Base-by-base conservation (phyloP, 1,140 invertebrate genomes). In the Arion vulgaris region DNA sequence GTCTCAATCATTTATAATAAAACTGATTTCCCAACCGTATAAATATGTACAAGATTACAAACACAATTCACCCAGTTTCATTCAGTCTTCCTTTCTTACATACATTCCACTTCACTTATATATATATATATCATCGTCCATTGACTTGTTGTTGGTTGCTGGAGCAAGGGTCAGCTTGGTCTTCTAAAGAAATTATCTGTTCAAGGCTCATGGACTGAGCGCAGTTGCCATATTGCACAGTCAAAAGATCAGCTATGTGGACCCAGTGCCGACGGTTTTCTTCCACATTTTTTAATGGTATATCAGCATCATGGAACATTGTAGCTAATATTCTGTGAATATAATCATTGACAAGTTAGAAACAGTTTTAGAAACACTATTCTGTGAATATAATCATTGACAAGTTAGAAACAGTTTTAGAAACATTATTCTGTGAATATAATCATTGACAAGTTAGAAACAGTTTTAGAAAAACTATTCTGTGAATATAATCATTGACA, bases 181-280 rank as follows among this genome's bases (percentile, higher is more conserved):
- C 85, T 23, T 90, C 90, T 17, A 91, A 71, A 26, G 88, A 87
- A 36, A 91, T 76, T 34, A 91, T 88, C 82, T 91, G 85, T 62
- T 91, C 89, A 68, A 90, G 87, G 36, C 87, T 89, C 88, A 91
- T 88, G 49, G 86, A 81, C 71, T 87, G 86, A 68, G 86, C 81
- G 36, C 85, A 88, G 45, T 85, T 87, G 11, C 88, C 88, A 62
- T 86, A 78, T 19, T 84, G 86, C 32, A 87, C 53, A 57, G 87
- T 87, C 0, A 91, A 84, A 5, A 89, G 66, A 41, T 88, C 76
- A 45, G 86, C 85, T 13, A 90, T 90, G 78, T 84, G 87, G 23
- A 88, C 87, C 92, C 92, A 93, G 81, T 90, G 89, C n/a, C 85
- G 62, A 38, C 89, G 84, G 82, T 92, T 93, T 17, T 90, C 88